phyloP scores from a whole-genome alignment of 2,797 vertebrate genomes.

The Channa striata region DNA sequence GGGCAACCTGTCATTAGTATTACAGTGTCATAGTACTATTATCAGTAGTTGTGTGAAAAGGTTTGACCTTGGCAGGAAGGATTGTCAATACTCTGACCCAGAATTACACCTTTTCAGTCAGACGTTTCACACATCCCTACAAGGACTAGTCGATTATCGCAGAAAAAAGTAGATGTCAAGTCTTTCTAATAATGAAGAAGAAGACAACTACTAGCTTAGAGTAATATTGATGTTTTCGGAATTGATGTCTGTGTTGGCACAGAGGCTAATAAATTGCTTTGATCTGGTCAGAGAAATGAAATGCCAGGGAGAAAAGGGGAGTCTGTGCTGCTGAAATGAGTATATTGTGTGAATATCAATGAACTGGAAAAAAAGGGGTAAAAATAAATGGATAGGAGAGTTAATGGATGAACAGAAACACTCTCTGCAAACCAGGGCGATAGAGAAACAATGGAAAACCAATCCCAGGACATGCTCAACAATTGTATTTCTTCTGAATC shows the following conservation, averaged over 20 bases:
- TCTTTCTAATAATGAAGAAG: slow-evolving; percentile 40
- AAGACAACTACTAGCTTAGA: slow-evolving; percentile 33
- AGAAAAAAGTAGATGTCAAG: slow-evolving; percentile 32
- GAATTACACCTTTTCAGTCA: slow-evolving; percentile 44
- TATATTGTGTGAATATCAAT: slow-evolving; percentile 7
- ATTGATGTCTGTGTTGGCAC: slow-evolving; percentile 51
- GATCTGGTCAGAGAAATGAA: slow-evolving; percentile 54
- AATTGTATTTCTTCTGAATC: slow-evolving; percentile 17
- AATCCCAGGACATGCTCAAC: neutral
- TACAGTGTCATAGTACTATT: neutral
- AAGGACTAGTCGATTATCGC: slow-evolving; percentile 45
- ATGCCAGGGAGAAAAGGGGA: slow-evolving; percentile 15
- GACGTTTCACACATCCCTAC: slow-evolving; percentile 29
- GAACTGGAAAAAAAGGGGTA: slow-evolving; percentile 7
- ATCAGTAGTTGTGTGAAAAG: slow-evolving; percentile 27
- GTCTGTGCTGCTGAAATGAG: slow-evolving; percentile 22
- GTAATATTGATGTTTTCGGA: slow-evolving; percentile 61
- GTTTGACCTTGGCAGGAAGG: slow-evolving; percentile 51
- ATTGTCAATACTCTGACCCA: slow-evolving; percentile 55
- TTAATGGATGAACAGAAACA: slow-evolving; percentile 12
- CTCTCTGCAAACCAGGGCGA: neutral
- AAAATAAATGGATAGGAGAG: neutral
- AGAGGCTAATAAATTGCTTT: slow-evolving; percentile 54
- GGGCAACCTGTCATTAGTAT: slow-evolving; percentile 15
- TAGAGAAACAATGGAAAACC: neutral